A percentile compares a stretch with the other conserved stretches of the same genome.
These are phyloP conservation scores for Notarius quadriscutis DNA, from an alignment of 2,113 vertebrate genomes.

Conservation along the genomic window DNA sequence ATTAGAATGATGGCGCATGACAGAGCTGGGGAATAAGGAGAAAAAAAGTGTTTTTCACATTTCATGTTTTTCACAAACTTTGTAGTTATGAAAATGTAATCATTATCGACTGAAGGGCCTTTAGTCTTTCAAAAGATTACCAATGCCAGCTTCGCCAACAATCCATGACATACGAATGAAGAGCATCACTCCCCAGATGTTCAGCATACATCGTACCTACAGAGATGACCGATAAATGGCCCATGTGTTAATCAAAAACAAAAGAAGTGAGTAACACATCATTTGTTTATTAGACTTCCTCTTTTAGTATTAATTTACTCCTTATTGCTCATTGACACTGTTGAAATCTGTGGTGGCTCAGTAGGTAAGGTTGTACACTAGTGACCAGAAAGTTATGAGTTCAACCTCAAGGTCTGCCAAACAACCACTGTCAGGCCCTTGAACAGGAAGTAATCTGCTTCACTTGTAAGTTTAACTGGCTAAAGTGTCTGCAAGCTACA, in stretches of 20 bases:
- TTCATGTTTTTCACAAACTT: too few relatives aligned
- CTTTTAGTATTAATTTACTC: not conserved
- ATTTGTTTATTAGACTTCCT: not conserved
- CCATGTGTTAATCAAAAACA: not conserved
- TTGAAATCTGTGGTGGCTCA: not conserved
- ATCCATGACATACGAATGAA: constrained; percentile 98
- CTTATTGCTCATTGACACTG: not conserved
- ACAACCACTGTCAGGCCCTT: not conserved
- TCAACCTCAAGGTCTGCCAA: not conserved
- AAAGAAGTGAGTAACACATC: not conserved
- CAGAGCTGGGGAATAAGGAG: constrained; percentile 73
- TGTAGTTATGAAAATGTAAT: not conserved
- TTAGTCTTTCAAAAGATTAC: constrained; percentile 63
- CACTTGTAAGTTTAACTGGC: not conserved
- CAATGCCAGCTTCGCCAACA: constrained; percentile 95
- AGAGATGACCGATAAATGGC: constrained; percentile 14
- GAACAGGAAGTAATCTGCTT: not conserved
- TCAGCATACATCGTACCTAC: constrained; percentile 96
- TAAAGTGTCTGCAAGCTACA: not conserved
- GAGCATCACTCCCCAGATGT: constrained; percentile 99
- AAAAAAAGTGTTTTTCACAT: constrained; percentile 11
- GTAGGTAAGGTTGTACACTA: too few relatives aligned
- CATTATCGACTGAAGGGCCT: not conserved
- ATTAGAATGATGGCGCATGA: constrained; percentile 86
- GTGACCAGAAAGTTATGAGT: not conserved